Base-by-base conservation (phyloP, 2,797 vertebrate genomes). In the Meriones psammophilus region DNA sequence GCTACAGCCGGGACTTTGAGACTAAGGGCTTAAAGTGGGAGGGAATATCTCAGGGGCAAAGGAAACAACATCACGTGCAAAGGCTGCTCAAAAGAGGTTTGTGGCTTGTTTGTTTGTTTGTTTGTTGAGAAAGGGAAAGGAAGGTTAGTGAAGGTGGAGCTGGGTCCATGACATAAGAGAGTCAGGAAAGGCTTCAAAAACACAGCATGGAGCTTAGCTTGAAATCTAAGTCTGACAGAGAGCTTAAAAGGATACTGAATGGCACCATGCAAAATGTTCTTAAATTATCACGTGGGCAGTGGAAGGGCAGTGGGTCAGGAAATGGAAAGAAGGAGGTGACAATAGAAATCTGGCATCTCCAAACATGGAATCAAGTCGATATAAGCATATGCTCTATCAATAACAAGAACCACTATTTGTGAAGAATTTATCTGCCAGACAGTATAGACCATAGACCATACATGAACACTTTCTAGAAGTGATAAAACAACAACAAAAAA, bases 111-210 rank as follows among this genome's bases (percentile, higher is more conserved):
- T 42, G 42, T 42, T 42, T 42, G 28, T 73, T 20, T 22, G 71
- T 26, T 74, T 94, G 66, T 83, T 78, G 54, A 95, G 76, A 93
- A 92, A 62, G 3, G 54, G 50, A 71, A 88, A 26, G 39, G 9
- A 36, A 42, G 15, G 50, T 79, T 28, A 78, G 12, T 15, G 15
- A n/a, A 18, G 42, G 28, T 36, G 18, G 3, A 50, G 18, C 15
- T 46, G 5, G 46, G 39, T 13, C 10, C 18, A 50, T 20, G 28
- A 68, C 3, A 10, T 58, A 5, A 26, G n/a, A 78, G 80, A 77
- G n/a, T 15, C 64, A 92, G 73, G 33, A 39, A 91, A 50, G 33
- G 5, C n/a, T 90, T 92, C 58, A 42, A 83, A 87, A 58, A 2
- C 9, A 9, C 3, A 13, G 36, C 13, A 50, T 64, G 50, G 28